phyloP scores from a whole-genome alignment of 2,113 vertebrate species.

The Thermophis baileyi region DNA sequence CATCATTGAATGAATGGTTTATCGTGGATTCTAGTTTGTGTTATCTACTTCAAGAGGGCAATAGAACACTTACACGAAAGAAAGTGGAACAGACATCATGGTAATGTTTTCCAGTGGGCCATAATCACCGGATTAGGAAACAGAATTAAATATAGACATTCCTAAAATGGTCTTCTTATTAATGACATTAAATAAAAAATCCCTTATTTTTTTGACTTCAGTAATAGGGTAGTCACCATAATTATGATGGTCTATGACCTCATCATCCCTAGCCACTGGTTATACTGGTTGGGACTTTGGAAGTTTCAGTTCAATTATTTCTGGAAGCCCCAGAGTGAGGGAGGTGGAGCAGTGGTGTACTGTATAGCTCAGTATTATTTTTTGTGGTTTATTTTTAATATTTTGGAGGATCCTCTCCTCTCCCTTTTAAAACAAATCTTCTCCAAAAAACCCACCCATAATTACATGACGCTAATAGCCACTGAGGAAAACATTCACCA shows the following conservation, averaged over 20 bases:
- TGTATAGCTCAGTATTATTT: neutral
- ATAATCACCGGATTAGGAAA: neutral
- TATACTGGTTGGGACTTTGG: neutral
- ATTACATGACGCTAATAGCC: constrained; percentile 13
- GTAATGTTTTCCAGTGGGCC: constrained; percentile 11
- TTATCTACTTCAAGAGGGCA: neutral
- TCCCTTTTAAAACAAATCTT: neutral
- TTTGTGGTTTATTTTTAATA: neutral
- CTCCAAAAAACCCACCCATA: neutral
- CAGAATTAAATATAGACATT: neutral
- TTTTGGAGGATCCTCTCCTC: neutral
- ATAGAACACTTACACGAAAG: constrained; percentile 2
- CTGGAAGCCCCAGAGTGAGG: neutral
- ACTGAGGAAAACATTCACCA: constrained; percentile 32
- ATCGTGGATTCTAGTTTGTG: neutral
- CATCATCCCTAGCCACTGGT: neutral
- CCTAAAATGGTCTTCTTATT: neutral
- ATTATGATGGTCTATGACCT: neutral
- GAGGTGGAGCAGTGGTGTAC: neutral
- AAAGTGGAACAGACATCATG: constrained; percentile 11
- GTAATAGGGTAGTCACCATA: neutral
- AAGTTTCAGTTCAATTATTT: neutral
- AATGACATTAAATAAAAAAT: neutral
- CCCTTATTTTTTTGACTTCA: neutral
- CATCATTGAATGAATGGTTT: constrained; percentile 17